Evolutionary conservation across 2,797 vertebrate genomes (phyloP).

Genomic region (Oryzias sinensis): DNA sequence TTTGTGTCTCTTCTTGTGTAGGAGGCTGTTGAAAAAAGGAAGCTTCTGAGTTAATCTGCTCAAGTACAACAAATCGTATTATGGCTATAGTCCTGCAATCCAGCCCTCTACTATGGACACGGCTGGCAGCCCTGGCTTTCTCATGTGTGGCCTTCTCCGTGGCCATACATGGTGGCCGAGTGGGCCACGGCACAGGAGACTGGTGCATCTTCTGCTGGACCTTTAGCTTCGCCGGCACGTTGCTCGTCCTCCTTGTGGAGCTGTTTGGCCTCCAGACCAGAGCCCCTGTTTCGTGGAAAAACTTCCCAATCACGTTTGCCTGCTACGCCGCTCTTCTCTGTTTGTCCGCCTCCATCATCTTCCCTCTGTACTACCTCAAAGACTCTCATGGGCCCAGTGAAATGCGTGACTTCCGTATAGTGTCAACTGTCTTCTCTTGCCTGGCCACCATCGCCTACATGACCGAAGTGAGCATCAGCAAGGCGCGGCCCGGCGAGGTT

Average conservation of each 20-base stretch:
- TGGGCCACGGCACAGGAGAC: conserved; percentile 67
- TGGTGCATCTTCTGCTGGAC: conserved; percentile 93
- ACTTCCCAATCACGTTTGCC: conserved; percentile 91
- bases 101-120: conserved; percentile 81
- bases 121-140: conserved; percentile 80
- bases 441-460: conserved; percentile 85
- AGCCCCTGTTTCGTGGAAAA: conserved; percentile 87
- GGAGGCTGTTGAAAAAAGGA: conserved; percentile 10
- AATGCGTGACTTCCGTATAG: conserved; percentile 71
- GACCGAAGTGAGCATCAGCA: conserved; percentile 85
- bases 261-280: conserved; percentile 80
- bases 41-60: conserved; percentile 6
- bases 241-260: conserved; percentile 85
- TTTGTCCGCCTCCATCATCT: conserved; percentile 87
- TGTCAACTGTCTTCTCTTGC: conserved; percentile 82
- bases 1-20: conserved; percentile 4
- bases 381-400: conserved; percentile 14
- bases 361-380: conserved; percentile 83
- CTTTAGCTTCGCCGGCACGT: conserved; percentile 84
- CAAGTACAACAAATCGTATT: conserved; percentile 16
- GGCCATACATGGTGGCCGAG: conserved; percentile 69
- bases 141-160: conserved; percentile 87
- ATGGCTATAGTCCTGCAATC: conserved; percentile 74
- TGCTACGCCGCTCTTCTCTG: conserved; percentile 87
- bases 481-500: conserved; percentile 85